These are phyloP conservation scores for Drosophila hamatofila DNA, from an alignment of 2,888 invertebrate species.

Conservation along the genomic window DNA sequence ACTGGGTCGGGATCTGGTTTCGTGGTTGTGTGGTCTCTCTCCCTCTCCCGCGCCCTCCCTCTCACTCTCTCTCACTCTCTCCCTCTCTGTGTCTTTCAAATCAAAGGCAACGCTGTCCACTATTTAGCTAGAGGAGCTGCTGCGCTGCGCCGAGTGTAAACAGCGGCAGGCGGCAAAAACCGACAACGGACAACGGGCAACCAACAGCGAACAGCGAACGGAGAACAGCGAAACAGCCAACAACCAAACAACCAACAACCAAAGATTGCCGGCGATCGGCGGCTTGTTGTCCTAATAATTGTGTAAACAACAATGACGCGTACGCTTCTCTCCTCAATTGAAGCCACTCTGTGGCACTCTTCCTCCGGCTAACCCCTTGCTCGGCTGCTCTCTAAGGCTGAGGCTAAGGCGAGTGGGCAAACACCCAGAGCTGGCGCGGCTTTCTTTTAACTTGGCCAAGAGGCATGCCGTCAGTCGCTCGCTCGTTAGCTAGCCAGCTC, in stretches of 20 bases:
- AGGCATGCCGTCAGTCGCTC: constrained; percentile 44
- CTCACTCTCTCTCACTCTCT: constrained; percentile 33
- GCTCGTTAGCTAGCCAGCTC: neutral
- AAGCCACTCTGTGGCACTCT: constrained; percentile 11
- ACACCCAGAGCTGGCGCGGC: constrained; percentile 63
- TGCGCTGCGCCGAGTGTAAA: constrained; percentile 38
- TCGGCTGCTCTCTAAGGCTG: neutral
- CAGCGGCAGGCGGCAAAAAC: constrained; percentile 51
- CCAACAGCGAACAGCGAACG: constrained; percentile 26
- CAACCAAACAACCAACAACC: constrained; percentile 32
- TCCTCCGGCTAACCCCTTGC: neutral
- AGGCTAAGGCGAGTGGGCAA: constrained; percentile 57
- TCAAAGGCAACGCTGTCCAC: constrained; percentile 50
- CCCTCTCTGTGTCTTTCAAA: constrained; percentile 20
- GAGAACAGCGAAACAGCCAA: constrained; percentile 26
- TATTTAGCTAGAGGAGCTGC: constrained; percentile 37
- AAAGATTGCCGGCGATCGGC: constrained; percentile 69
- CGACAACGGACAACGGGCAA: constrained; percentile 38
- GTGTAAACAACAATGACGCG: constrained; percentile 84
- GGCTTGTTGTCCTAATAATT: constrained; percentile 84
- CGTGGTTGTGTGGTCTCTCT: constrained; percentile 49
- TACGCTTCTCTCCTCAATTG: constrained; percentile 45
- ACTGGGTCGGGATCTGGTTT: constrained; percentile 21
- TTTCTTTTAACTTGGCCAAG: constrained; percentile 72
- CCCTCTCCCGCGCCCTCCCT: constrained; percentile 20